phyloP scores from a whole-genome alignment of 1,140 invertebrate species.

The Camponotus floridanus region DNA sequence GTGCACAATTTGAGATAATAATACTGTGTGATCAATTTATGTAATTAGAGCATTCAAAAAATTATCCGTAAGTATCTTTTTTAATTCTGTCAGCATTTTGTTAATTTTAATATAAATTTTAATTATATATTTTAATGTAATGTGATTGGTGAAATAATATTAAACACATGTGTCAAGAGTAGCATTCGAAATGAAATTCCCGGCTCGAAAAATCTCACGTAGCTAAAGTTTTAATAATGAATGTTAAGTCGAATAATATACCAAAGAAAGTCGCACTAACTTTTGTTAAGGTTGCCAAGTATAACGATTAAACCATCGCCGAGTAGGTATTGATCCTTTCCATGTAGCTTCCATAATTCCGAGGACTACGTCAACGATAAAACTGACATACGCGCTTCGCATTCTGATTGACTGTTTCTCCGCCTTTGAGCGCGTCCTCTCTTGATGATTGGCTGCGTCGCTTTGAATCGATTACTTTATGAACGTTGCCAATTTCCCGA shows the following conservation, averaged over 20 bases:
- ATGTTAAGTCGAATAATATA: background rate
- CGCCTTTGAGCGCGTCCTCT: background rate
- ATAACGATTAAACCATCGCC: constrained; percentile 2
- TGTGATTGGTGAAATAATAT: background rate
- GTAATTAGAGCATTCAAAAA: background rate
- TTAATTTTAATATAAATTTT: background rate
- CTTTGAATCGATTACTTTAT: constrained; percentile 33
- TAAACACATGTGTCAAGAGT: background rate
- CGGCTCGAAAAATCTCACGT: background rate
- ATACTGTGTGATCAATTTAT: background rate
- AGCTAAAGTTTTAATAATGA: constrained; percentile 19
- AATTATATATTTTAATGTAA: background rate
- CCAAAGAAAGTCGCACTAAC: background rate
- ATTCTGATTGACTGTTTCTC: constrained; percentile 32
- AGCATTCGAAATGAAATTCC: background rate
- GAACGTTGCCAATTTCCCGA: constrained; percentile 4
- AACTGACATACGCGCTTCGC: constrained; percentile 52
- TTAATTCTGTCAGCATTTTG: background rate
- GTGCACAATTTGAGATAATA: background rate
- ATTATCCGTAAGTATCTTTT: constrained; percentile 27
- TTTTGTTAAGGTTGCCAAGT: constrained; percentile 17
- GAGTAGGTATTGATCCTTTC: constrained; percentile 52
- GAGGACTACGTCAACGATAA: constrained; percentile 62
- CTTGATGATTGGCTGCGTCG: constrained; percentile 1
- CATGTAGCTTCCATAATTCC: constrained; percentile 30